phyloP scores from a whole-genome alignment of 2,888 invertebrate species.

The Sphaeridia pumilis region DNA sequence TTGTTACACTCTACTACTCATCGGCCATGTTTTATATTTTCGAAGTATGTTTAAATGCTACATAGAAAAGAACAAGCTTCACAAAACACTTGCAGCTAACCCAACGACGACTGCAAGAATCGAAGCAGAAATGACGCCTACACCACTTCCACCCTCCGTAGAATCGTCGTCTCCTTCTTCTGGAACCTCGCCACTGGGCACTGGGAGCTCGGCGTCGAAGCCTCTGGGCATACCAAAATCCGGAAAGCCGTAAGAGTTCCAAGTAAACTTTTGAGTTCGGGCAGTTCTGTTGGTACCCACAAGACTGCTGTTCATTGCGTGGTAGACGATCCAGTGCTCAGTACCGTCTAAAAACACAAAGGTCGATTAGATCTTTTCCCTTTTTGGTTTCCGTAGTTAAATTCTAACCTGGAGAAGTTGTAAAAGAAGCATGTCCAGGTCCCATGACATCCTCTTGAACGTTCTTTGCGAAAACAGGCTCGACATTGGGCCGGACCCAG shows the following conservation, averaged over 20 bases:
- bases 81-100: too few relatives aligned
- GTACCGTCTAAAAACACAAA: not conserved
- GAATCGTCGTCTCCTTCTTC: not conserved
- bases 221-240: not conserved
- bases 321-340: slow-evolving; percentile 7
- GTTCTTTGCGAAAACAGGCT: slow-evolving; percentile 2
- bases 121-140: too few relatives aligned
- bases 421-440: slow-evolving; percentile 6
- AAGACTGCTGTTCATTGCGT: slow-evolving; percentile 3
- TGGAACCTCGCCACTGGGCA: slow-evolving; percentile 2
- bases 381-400: too few relatives aligned
- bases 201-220: not conserved
- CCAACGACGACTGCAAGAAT: too few relatives aligned
- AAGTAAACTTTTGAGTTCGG: not conserved
- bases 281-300: slow-evolving; percentile 5
- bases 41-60: too few relatives aligned
- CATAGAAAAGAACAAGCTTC: too few relatives aligned
- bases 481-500: not conserved
- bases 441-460: slow-evolving; percentile 2
- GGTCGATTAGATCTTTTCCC: not conserved
- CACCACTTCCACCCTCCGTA: too few relatives aligned
- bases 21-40: too few relatives aligned
- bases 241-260: slow-evolving; percentile 1
- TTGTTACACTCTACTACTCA: too few relatives aligned
- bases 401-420: slow-evolving; percentile 8